These are phyloP conservation scores for Ptychobarbus kaznakovi DNA, from an alignment of 2,797 vertebrate species.

Conservation along the genomic window DNA sequence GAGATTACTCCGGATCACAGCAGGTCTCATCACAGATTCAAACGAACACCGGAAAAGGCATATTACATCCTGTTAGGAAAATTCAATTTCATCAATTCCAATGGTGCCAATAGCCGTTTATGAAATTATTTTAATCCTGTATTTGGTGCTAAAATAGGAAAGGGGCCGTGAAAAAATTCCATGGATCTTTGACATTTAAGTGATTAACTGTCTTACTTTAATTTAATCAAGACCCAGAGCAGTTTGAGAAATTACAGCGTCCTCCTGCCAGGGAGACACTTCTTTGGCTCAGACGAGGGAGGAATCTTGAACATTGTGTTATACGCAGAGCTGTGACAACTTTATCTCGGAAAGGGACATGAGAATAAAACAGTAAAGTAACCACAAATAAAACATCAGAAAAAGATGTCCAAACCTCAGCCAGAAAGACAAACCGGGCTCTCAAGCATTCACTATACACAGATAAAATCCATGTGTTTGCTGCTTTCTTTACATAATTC, in stretches of 20 bases:
- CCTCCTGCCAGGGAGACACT: slow-evolving; percentile 12
- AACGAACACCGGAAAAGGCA: slow-evolving; percentile 20
- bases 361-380: slow-evolving; percentile 21
- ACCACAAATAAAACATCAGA: slow-evolving; percentile 32
- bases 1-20: slow-evolving; percentile 41
- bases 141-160: slow-evolving; percentile 37
- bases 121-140: slow-evolving; percentile 43
- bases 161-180: slow-evolving; percentile 42
- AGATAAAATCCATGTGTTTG: slow-evolving; percentile 34
- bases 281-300: not conserved
- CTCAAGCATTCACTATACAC: slow-evolving; percentile 1
- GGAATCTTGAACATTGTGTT: not conserved
- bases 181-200: slow-evolving; percentile 49
- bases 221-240: slow-evolving; percentile 47
- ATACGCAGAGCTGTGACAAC: slow-evolving; percentile 21
- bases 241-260: slow-evolving; percentile 22
- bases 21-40: slow-evolving; percentile 29
- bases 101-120: slow-evolving; percentile 40
- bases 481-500: slow-evolving; percentile 55
- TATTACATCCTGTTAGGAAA: slow-evolving; percentile 40
- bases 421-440: slow-evolving; percentile 5
- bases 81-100: slow-evolving; percentile 44
- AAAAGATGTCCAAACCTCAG: slow-evolving; percentile 19
- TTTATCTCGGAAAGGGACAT: slow-evolving; percentile 12
- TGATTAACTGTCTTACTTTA: slow-evolving; percentile 37